Evolutionary conservation across 2,888 invertebrate genomes (phyloP).

Genomic region (Pardosa pseudoannulata): DNA sequence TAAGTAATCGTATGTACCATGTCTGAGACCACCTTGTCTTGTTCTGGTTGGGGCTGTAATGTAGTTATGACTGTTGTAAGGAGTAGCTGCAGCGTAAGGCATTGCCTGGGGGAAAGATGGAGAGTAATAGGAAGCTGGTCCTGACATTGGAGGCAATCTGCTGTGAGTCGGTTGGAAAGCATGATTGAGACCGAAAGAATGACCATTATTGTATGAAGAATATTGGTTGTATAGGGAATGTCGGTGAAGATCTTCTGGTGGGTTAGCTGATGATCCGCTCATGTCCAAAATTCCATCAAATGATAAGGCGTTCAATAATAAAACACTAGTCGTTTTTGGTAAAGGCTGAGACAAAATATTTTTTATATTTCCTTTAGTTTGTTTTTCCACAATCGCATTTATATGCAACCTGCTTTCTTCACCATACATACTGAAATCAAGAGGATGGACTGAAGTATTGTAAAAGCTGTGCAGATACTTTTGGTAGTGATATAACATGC

Average conservation of each 20-base stretch:
- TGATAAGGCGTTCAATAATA: conserved; percentile 74
- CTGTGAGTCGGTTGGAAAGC: conserved; percentile 67
- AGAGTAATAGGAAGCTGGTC: conserved; percentile 54
- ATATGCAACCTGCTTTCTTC: conserved; percentile 75
- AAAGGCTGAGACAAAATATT: conserved; percentile 67
- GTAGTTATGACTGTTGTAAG: conserved; percentile 42
- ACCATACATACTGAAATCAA: conserved; percentile 74
- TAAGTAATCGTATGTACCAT: conserved; percentile 73
- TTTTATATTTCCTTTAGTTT: conserved; percentile 74
- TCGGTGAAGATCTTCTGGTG: conserved; percentile 52
- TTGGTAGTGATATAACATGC: conserved; percentile 74
- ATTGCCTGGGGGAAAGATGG: conserved; percentile 58
- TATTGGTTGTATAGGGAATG: conserved; percentile 44
- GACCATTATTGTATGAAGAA: conserved; percentile 22
- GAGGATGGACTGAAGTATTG: conserved; percentile 74
- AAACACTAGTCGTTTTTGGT: conserved; percentile 73
- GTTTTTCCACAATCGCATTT: conserved; percentile 74
- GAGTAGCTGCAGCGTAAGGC: conserved; percentile 57
- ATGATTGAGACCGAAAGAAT: conserved; percentile 41
- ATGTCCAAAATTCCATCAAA: conserved; percentile 69
- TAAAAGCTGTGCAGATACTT: conserved; percentile 74
- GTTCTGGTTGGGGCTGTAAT: conserved; percentile 58
- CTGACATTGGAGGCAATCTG: conserved; percentile 65
- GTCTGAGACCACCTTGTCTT: conserved; percentile 72
- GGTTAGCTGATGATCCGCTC: conserved; percentile 43